phyloP scores from a whole-genome alignment of 2,797 vertebrate species.

The Anguilla obscura region DNA sequence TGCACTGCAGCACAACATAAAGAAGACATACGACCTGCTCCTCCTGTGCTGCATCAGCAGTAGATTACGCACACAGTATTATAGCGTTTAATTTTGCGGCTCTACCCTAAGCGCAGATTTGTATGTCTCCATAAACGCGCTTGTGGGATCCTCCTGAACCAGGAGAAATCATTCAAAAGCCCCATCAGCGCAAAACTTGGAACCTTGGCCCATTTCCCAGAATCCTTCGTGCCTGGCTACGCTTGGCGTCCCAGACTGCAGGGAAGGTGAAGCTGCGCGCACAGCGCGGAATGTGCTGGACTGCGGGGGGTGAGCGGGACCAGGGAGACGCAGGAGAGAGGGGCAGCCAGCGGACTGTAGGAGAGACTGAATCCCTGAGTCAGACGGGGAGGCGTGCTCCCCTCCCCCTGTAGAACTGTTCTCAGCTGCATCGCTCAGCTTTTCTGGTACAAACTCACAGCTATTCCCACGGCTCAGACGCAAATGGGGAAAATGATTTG shows the following conservation, averaged over 20 bases:
- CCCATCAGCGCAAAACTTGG: not conserved
- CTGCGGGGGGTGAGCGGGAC: not conserved
- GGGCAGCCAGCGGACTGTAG: not conserved
- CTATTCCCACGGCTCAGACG: not conserved
- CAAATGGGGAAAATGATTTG: not conserved
- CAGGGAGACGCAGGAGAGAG: not conserved
- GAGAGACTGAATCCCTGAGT: not conserved
- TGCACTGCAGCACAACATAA: not conserved
- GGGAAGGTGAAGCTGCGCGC: not conserved
- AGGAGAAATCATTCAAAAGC: not conserved
- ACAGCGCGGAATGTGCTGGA: not conserved
- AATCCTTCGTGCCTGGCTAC: not conserved
- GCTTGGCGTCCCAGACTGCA: not conserved
- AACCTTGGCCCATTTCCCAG: constrained; percentile 3
- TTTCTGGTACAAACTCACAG: not conserved
- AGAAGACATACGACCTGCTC: not conserved
- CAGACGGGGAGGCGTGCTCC: not conserved
- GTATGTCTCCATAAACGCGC: not conserved
- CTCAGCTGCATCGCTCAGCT: not conserved
- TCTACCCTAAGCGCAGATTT: not conserved
- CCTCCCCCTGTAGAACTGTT: not conserved
- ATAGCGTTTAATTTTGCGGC: not conserved
- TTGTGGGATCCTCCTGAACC: not conserved
- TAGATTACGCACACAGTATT: not conserved
- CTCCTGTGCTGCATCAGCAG: not conserved